Conservation (phyloP, 37 sponge, comb jelly and placozoan genomes). For the Dysidea cf. avara region DNA sequence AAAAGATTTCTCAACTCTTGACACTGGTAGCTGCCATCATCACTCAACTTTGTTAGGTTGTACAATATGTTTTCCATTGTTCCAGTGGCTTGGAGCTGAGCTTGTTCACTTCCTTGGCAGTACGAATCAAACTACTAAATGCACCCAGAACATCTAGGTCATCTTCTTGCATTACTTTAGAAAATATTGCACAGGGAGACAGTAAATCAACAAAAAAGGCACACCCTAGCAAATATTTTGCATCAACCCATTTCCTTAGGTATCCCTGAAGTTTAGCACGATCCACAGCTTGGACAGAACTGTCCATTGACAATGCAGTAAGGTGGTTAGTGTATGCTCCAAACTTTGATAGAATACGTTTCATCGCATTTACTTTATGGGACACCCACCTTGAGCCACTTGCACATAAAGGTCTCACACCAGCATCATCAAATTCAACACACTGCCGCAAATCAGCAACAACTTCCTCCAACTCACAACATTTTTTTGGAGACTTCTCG, state of each 20-base stretch:
- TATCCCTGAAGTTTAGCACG: too few species aligned
- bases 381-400: conserved; percentile 49
- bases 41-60: conserved; percentile 4
- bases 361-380: conserved; percentile 34
- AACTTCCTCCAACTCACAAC: conserved; percentile 50
- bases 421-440: conserved; percentile 42
- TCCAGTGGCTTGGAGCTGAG: too few species aligned
- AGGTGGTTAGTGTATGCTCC: too few species aligned
- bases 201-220: too few species aligned
- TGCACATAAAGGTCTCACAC: conserved; percentile 39
- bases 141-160: conserved; percentile 22
- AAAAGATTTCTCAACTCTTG: conserved; percentile 32
- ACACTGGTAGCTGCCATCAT: conserved; percentile 12
- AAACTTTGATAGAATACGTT: conserved; percentile 4
- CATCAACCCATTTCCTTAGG: too few species aligned
- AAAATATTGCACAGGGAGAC: conserved; percentile 34
- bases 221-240: too few species aligned
- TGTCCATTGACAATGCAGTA: too few species aligned
- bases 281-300: too few species aligned
- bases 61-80: not conserved
- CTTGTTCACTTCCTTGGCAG: too few species aligned
- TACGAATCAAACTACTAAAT: conserved; percentile 9
- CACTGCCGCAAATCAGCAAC: conserved; percentile 45
- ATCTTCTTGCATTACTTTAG: conserved; percentile 30
- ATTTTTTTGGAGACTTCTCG: conserved; percentile 66